These are phyloP conservation scores for Cotesia congregata DNA, from an alignment of 2,888 invertebrate genomes.

Conservation along the genomic window DNA sequence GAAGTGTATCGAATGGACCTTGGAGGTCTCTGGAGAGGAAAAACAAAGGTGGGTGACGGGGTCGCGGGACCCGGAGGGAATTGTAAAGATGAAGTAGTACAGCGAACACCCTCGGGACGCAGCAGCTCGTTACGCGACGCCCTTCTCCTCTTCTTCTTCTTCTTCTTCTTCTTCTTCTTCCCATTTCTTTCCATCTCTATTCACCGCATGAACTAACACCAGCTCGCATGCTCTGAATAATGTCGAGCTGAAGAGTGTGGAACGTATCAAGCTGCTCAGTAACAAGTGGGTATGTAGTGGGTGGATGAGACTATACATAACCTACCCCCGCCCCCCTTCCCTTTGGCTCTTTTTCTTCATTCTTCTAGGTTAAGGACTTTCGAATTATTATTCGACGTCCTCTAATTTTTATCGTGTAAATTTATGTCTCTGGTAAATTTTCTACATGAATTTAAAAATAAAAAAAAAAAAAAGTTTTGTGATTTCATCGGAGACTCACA, in stretches of 20 bases:
- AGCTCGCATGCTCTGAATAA: slow-evolving; percentile 57
- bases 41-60: slow-evolving; percentile 57
- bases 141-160: slow-evolving; percentile 50
- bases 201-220: slow-evolving; percentile 23
- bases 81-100: slow-evolving; percentile 37
- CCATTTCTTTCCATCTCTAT: slow-evolving; percentile 43
- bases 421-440: too few relatives aligned
- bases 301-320: slow-evolving; percentile 52
- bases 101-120: slow-evolving; percentile 64
- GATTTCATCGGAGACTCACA: slow-evolving; percentile 42
- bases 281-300: slow-evolving; percentile 64
- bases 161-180: slow-evolving; percentile 33
- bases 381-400: slow-evolving; percentile 13
- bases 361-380: slow-evolving; percentile 25
- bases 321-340: slow-evolving; percentile 17
- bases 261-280: slow-evolving; percentile 59
- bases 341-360: slow-evolving; percentile 37
- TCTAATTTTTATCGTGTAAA: slow-evolving; percentile 21
- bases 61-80: slow-evolving; percentile 13
- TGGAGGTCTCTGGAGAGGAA: slow-evolving; percentile 49
- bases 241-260: slow-evolving; percentile 50
- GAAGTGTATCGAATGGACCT: slow-evolving; percentile 36
- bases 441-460: not conserved
- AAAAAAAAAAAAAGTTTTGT: slow-evolving; percentile 24
- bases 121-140: slow-evolving; percentile 69